These are phyloP conservation scores for Pyxicephalus adspersus DNA, from an alignment of 2,113 vertebrate species.

Conservation along the genomic window DNA sequence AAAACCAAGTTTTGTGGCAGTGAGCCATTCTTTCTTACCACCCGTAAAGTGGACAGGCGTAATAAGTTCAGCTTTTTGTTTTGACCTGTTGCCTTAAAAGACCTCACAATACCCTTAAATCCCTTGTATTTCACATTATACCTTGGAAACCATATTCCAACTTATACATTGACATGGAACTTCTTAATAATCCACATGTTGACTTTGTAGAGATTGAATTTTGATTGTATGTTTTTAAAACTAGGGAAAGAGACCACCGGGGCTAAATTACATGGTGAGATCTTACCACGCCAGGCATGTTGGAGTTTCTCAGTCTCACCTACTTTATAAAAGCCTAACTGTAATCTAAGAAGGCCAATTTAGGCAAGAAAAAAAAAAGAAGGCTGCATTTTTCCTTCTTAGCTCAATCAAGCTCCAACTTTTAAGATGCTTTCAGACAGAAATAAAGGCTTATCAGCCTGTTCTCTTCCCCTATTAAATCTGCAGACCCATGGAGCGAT, in stretches of 20 bases:
- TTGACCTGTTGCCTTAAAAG: too few relatives aligned
- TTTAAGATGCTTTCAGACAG: neutral
- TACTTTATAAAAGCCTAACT: neutral
- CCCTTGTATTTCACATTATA: too few relatives aligned
- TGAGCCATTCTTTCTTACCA: too few relatives aligned
- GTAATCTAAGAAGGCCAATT: neutral
- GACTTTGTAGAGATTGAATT: too few relatives aligned
- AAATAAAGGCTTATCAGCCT: neutral
- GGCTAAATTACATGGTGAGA: neutral
- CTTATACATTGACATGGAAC: too few relatives aligned
- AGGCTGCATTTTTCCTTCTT: neutral
- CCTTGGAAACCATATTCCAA: too few relatives aligned
- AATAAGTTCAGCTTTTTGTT: too few relatives aligned
- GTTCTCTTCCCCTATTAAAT: constrained; percentile 9
- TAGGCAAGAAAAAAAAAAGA: constrained; percentile 10
- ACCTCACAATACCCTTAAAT: too few relatives aligned
- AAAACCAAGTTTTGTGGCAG: too few relatives aligned
- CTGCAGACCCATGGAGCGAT: neutral
- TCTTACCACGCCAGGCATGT: neutral
- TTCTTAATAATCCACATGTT: too few relatives aligned
- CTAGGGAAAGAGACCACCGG: neutral
- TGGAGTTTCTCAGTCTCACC: constrained; percentile 9
- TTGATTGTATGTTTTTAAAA: neutral
- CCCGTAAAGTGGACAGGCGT: too few relatives aligned
- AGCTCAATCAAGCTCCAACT: too few relatives aligned